Conservation (phyloP, 2,888 invertebrate species). For the Acrobeloides nanus region DNA sequence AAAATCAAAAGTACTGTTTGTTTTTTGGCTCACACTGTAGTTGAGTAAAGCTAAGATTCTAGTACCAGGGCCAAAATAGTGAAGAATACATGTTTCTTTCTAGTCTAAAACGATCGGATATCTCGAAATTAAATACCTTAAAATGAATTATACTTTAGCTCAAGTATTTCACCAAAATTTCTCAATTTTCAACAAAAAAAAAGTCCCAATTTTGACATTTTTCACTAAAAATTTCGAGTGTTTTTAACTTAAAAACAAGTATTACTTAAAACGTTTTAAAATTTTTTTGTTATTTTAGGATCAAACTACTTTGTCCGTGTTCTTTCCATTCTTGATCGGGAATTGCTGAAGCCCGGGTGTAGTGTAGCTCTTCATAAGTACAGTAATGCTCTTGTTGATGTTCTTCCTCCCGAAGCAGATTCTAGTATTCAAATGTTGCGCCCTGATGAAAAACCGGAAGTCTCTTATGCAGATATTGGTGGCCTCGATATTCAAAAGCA, state of each 20-base stretch:
- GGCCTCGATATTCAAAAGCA: conserved; percentile 99
- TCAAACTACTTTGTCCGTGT: conserved; percentile 99
- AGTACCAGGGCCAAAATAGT: too few species aligned
- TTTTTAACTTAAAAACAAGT: too few species aligned
- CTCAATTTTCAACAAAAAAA: too few species aligned
- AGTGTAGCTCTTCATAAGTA: conserved; percentile 97
- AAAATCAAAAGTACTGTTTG: too few species aligned
- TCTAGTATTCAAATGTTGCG: conserved; percentile 96
- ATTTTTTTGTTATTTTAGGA: conserved; percentile 59
- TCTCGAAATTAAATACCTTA: background rate
- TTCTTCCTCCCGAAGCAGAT: conserved; percentile 95
- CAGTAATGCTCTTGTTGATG: conserved; percentile 98
- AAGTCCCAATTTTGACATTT: too few species aligned
- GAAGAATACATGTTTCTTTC: too few species aligned
- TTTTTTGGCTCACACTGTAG: too few species aligned
- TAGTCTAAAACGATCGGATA: background rate
- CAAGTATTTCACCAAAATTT: too few species aligned
- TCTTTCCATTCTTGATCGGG: conserved; percentile 92
- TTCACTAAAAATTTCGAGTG: too few species aligned
- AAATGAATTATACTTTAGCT: background rate
- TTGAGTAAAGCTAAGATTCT: too few species aligned
- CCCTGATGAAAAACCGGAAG: conserved; percentile 72
- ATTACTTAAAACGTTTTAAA: too few species aligned
- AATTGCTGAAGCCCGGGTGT: conserved; percentile 90
- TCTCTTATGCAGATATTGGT: conserved; percentile 92